A percentile compares a stretch with the other conserved stretches of the same genome.
Evolutionary conservation across 2,113 vertebrate genomes (phyloP).

Genomic region (Eretmochelys imbricata): DNA sequence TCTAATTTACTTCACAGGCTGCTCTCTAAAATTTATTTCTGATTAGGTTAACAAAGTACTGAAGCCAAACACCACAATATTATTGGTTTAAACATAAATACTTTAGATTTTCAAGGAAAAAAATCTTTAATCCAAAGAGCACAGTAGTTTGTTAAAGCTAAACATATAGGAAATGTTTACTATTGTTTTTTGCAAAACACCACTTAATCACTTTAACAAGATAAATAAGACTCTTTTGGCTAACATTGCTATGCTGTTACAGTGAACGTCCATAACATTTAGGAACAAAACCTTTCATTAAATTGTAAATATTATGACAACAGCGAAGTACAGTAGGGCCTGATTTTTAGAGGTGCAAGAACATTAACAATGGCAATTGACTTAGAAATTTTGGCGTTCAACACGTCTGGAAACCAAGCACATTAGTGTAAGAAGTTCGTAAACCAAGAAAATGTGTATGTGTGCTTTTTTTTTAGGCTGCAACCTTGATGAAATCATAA

Average conservation of each 20-base stretch:
- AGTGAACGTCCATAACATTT: neutral
- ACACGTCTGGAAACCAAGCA: neutral
- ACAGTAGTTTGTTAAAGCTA: neutral
- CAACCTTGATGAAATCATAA: neutral
- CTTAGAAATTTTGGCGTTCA: neutral
- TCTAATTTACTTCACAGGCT: constrained; percentile 22
- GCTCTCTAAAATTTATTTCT: constrained; percentile 37
- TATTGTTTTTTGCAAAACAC: neutral
- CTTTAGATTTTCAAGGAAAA: constrained; percentile 23
- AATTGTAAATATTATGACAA: neutral
- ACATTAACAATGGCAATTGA: accelerated
- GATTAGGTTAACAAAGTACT: constrained; percentile 5
- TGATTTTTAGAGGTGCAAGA: neutral
- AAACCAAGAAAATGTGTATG: neutral
- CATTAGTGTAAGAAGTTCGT: accelerated
- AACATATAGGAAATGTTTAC: accelerated
- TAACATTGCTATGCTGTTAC: neutral
- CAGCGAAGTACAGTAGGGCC: neutral
- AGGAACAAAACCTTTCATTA: neutral
- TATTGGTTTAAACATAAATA: constrained; percentile 13
- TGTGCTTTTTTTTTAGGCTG: neutral
- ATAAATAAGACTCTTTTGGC: neutral
- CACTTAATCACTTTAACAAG: neutral
- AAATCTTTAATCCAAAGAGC: neutral
- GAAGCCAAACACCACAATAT: constrained; percentile 32